Evolutionary conservation across 1,140 invertebrate species (phyloP).

Genomic region (Lucilia cuprina): DNA sequence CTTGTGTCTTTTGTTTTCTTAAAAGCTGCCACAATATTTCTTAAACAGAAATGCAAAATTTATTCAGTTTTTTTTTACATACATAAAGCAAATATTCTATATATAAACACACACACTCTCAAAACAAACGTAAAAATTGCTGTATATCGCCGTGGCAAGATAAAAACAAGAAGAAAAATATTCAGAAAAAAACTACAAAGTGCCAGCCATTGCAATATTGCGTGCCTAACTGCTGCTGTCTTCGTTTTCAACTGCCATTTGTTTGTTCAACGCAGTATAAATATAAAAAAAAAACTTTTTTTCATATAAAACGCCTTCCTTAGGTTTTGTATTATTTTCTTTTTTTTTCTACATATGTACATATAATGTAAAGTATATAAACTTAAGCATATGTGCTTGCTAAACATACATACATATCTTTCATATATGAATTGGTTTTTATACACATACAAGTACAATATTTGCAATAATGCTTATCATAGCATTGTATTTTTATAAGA

Average conservation of each 20-base stretch:
- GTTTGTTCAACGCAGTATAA: slow-evolving; percentile 27
- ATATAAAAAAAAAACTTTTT: neutral
- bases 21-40: slow-evolving; percentile 10
- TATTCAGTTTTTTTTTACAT: neutral
- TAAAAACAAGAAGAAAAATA: neutral
- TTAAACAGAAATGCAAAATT: neutral
- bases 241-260: slow-evolving; percentile 16
- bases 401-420: neutral
- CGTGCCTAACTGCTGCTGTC: neutral
- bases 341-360: neutral
- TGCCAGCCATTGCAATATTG: neutral
- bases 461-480: too few species aligned
- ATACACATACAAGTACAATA: too few species aligned
- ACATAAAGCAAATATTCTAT: neutral
- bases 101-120: too few species aligned
- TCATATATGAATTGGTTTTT: too few species aligned
- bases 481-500: too few species aligned
- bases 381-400: neutral
- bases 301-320: slow-evolving; percentile 17
- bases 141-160: neutral
- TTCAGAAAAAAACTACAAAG: neutral
- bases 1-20: neutral
- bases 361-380: neutral
- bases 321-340: neutral
- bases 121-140: neutral